Evolutionary conservation across 1,140 invertebrate genomes (phyloP), one percentile per base, ranked within the genome.

Genomic region (Drosophila chauvacae): DNA sequence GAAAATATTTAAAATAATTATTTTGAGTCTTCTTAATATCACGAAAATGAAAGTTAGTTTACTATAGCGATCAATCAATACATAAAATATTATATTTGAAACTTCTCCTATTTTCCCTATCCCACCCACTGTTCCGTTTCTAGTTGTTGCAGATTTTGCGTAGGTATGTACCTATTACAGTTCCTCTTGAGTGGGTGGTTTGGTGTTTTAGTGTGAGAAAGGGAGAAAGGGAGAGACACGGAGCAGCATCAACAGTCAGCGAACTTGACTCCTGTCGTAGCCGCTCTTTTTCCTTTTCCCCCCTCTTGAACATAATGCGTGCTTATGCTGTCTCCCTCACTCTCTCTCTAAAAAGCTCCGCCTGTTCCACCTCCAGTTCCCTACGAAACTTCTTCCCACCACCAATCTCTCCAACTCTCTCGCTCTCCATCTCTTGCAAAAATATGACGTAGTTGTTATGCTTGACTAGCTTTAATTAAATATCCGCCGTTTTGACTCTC

Each of bases 361-460:
- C 47, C 55, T n/a, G 18, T 23, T 13, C 26, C 7, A 26, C 26
- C 23, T 41, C 44, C 35, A 6, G 39, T n/a, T 33, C 14, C 33
- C 33, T 23, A 10, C 55, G 35, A 30, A 35, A 18, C 50, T 47
- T 39, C 35, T 33, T 41, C 37, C 39, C 57, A 41, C 20, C 28
- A 63, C 23, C 41, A 28, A n/a, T 18, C 39, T 33, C 7, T n/a
- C 14, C n/a, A 47, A 23, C 18, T 30, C 59, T 35, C 45, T 47
- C 23, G 7, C 45, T 39, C 13, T 53, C 9, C 20, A 20, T 20
- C 44, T 60, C 48, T 11, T 37, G 35, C 47, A 35, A 56, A 37
- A 64, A 64, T 76, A 58, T 80, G 78, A 81, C 78, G 78, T 78
- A 70, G 75, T 55, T 71, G 47, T 50, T 80, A 60, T 44, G 61